Conservation (phyloP, 2,113 vertebrate genomes). For the Penelope pileata region DNA sequence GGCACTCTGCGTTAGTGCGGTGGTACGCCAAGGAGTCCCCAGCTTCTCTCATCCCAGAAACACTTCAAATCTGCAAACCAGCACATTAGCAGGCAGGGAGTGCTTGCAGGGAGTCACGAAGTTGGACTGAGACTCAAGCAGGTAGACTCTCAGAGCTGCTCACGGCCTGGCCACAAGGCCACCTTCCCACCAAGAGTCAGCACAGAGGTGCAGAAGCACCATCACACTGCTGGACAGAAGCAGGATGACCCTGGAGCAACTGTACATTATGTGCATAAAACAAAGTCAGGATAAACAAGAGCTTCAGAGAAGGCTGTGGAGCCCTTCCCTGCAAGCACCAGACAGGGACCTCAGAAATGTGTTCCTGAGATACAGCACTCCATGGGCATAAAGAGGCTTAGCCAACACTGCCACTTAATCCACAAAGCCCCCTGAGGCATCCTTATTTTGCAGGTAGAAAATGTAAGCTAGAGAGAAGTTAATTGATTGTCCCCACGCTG, state of each 20-base stretch:
- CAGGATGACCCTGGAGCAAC: not conserved
- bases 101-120: not conserved
- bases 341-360: not conserved
- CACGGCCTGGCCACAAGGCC: not conserved
- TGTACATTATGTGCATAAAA: not conserved
- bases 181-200: not conserved
- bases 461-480: not conserved
- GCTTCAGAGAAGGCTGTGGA: not conserved
- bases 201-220: not conserved
- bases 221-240: not conserved
- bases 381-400: not conserved
- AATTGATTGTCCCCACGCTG: not conserved
- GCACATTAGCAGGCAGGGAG: not conserved
- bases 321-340: not conserved
- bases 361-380: not conserved
- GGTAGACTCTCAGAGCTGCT: not conserved
- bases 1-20: not conserved
- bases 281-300: not conserved
- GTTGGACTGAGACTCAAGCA: not conserved
- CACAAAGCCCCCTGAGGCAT: not conserved
- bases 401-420: not conserved
- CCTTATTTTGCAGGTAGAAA: not conserved
- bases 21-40: not conserved
- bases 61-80: not conserved
- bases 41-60: not conserved